These are phyloP conservation scores for Drosophila demipolita DNA, from an alignment of 2,888 invertebrate genomes.

Conservation along the genomic window DNA sequence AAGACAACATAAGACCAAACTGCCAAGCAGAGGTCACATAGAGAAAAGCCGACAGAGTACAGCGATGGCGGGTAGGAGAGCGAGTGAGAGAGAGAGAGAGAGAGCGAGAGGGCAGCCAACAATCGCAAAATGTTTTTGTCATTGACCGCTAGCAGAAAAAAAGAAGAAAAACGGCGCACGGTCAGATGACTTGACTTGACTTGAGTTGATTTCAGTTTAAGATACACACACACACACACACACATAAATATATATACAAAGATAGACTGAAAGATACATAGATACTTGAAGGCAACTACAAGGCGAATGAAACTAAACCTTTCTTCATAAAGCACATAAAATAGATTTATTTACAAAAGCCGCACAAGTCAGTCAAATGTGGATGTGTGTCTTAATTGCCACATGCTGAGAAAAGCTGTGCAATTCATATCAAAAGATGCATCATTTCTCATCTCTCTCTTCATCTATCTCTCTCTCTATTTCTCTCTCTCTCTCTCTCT, in stretches of 20 bases:
- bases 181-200: slow-evolving; percentile 66
- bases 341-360: slow-evolving; percentile 79
- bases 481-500: neutral
- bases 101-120: slow-evolving; percentile 3
- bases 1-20: slow-evolving; percentile 50
- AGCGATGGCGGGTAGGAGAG: neutral
- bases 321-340: slow-evolving; percentile 71
- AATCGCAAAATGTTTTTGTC: slow-evolving; percentile 71
- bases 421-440: slow-evolving; percentile 41
- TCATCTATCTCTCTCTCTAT: neutral
- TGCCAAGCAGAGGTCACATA: slow-evolving; percentile 55
- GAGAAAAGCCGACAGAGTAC: slow-evolving; percentile 4
- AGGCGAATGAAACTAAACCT: slow-evolving; percentile 73
- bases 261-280: slow-evolving; percentile 17
- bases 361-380: slow-evolving; percentile 10
- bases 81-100: neutral
- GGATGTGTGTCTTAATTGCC: slow-evolving; percentile 69
- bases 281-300: slow-evolving; percentile 26
- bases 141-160: slow-evolving; percentile 70
- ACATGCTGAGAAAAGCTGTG: slow-evolving; percentile 70
- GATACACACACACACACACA: slow-evolving; percentile 12
- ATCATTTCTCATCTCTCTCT: slow-evolving; percentile 24
- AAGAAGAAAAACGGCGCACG: slow-evolving; percentile 66
- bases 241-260: neutral
- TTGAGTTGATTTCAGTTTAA: slow-evolving; percentile 54